These are phyloP conservation scores for Heliothis virescens DNA, from an alignment of 1,140 invertebrate species.

Conservation along the genomic window DNA sequence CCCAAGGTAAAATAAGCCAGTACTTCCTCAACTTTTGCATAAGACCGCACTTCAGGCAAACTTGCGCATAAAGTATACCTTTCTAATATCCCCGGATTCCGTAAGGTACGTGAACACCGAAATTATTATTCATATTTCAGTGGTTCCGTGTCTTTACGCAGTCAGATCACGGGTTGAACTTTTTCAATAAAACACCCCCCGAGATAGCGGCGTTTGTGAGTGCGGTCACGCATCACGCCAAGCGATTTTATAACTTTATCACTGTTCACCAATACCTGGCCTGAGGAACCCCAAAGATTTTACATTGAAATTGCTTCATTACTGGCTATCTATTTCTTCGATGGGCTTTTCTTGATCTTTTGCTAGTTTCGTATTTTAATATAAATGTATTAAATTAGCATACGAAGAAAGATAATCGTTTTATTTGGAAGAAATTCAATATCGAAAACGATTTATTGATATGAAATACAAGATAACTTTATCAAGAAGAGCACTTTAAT, in stretches of 20 bases:
- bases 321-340: constrained; percentile 21
- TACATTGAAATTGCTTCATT: constrained; percentile 52
- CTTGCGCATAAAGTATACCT: constrained; percentile 51
- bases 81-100: constrained; percentile 16
- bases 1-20: too few relatives aligned
- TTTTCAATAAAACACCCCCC: constrained; percentile 84
- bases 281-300: constrained; percentile 57
- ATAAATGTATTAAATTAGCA: constrained; percentile 2
- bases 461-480: background rate
- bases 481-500: background rate
- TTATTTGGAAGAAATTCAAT: constrained; percentile 3
- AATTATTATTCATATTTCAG: constrained; percentile 83
- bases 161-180: constrained; percentile 80
- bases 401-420: constrained; percentile 12
- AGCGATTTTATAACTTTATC: constrained; percentile 84
- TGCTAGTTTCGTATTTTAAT: constrained; percentile 8
- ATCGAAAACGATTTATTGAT: background rate
- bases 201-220: constrained; percentile 67
- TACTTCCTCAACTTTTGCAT: constrained; percentile 17
- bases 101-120: constrained; percentile 51
- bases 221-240: constrained; percentile 77
- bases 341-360: constrained; percentile 35
- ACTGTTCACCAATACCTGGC: constrained; percentile 67
- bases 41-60: constrained; percentile 18
- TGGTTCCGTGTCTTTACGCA: constrained; percentile 66